A percentile compares a stretch with the other conserved stretches of the same genome.
These are phyloP conservation scores for Sus scrofa DNA, from an alignment of 2,113 vertebrate genomes.

Conservation along the genomic window DNA sequence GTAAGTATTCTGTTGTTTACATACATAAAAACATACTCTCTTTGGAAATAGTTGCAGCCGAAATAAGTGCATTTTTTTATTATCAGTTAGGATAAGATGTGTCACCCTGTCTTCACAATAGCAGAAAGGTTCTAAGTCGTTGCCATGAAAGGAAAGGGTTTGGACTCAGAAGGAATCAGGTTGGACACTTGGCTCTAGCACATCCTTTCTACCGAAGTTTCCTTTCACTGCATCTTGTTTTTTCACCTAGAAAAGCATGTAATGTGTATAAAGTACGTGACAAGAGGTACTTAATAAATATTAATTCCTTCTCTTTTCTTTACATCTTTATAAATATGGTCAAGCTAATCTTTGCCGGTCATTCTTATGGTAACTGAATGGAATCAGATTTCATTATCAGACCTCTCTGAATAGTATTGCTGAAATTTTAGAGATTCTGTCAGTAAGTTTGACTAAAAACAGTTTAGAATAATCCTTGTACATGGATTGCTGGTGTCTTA, in stretches of 20 bases:
- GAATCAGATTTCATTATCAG: background rate
- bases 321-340: background rate
- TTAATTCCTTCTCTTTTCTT: background rate
- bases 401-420: background rate
- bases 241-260: background rate
- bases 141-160: background rate
- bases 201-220: conserved; percentile 25
- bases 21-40: background rate
- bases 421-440: background rate
- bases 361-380: background rate
- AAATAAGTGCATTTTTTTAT: background rate
- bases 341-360: background rate
- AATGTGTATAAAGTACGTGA: background rate
- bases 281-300: background rate
- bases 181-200: background rate
- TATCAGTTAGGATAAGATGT: background rate
- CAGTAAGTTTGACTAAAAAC: background rate
- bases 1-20: conserved; percentile 85
- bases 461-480: background rate
- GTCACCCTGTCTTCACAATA: background rate
- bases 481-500: background rate
- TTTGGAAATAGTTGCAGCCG: conserved; percentile 25
- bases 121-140: background rate
- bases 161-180: background rate
- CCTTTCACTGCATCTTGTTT: background rate